Percentiles rank a stretch among this genome's conserved stretches.
Evolutionary conservation across 2,113 vertebrate species (phyloP).

Genomic region (Zapus hudsonius): DNA sequence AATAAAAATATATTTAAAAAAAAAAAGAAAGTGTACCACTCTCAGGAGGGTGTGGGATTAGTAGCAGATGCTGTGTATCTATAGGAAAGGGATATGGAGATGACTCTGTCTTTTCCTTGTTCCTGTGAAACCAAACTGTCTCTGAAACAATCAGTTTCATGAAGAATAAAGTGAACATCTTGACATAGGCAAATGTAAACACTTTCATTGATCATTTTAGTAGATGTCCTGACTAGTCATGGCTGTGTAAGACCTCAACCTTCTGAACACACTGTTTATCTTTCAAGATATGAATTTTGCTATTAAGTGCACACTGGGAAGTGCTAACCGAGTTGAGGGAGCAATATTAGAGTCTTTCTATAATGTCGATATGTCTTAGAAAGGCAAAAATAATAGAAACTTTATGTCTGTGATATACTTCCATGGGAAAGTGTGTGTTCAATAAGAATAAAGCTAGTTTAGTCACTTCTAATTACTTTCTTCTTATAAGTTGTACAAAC

Average conservation of each 20-base stretch:
- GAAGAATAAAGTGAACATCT: too few species aligned
- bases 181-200: not conserved
- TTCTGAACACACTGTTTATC: not conserved
- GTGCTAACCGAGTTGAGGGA: rapidly evolving
- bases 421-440: not conserved
- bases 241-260: too few species aligned
- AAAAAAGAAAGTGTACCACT: too few species aligned
- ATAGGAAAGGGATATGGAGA: not conserved
- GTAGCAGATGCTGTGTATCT: not conserved
- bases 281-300: not conserved
- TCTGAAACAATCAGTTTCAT: too few species aligned
- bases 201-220: too few species aligned
- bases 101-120: too few species aligned
- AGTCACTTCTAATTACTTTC: not conserved
- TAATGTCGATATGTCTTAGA: too few species aligned
- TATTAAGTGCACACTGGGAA: not conserved
- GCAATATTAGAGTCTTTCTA: too few species aligned
- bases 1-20: too few species aligned
- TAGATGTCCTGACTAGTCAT: too few species aligned
- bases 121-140: too few species aligned
- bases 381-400: not conserved
- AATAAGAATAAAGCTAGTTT: not conserved
- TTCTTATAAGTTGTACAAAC: not conserved
- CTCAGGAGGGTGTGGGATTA: too few species aligned
- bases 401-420: not conserved